A percentile compares a stretch with the other conserved stretches of the same genome.
Conservation (phyloP, 2,113 vertebrate genomes). For the Tonatia bakeri region DNA sequence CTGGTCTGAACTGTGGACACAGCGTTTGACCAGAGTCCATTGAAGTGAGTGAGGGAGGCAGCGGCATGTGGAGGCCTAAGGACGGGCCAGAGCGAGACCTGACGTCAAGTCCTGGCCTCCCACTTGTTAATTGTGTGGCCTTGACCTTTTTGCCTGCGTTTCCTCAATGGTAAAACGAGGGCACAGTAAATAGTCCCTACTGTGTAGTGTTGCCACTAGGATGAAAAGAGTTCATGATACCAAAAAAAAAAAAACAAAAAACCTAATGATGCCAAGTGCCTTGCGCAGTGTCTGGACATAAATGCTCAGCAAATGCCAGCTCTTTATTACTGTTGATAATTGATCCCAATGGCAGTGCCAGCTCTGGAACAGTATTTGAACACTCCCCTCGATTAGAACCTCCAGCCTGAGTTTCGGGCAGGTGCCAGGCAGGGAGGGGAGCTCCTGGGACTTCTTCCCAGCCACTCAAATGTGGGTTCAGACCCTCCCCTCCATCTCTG, state of each 20-base stretch:
- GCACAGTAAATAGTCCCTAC: background rate
- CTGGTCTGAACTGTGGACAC: background rate
- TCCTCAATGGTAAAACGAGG: background rate
- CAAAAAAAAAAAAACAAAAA: background rate
- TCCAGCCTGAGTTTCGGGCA: background rate
- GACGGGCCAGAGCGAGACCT: background rate
- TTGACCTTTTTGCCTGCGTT: background rate
- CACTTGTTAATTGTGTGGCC: background rate
- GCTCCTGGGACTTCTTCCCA: constrained; percentile 24
- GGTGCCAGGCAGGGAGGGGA: background rate
- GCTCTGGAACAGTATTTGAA: background rate
- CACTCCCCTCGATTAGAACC: background rate
- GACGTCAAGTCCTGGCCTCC: background rate
- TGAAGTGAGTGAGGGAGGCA: background rate
- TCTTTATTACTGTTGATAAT: background rate
- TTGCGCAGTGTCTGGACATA: background rate
- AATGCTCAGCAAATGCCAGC: background rate
- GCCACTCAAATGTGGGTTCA: background rate
- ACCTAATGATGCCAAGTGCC: background rate
- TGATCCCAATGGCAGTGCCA: background rate
- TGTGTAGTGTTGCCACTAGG: background rate
- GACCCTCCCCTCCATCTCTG: background rate
- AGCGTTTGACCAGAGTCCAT: background rate
- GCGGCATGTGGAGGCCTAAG: background rate
- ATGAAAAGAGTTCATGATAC: background rate